These are phyloP conservation scores for Sphyrna mokarran DNA, from an alignment of 2,113 vertebrate species.

Conservation along the genomic window DNA sequence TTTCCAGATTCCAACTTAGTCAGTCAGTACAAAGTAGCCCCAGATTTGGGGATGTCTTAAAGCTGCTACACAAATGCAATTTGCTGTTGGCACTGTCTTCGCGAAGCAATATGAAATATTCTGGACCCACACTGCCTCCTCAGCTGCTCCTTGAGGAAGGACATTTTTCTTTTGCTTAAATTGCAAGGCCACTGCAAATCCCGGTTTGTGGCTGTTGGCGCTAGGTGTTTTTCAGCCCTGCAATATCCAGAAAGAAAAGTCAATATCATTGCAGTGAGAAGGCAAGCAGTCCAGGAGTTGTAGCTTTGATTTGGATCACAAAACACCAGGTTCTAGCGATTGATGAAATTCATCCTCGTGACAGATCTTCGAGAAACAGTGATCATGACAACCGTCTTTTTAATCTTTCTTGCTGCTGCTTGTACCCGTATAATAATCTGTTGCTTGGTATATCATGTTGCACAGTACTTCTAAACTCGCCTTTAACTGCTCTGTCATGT, in stretches of 20 bases:
- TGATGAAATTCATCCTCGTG: not conserved
- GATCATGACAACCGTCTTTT: not conserved
- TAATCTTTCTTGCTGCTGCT: not conserved
- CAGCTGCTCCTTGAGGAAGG: not conserved
- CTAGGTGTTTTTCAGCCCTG: not conserved
- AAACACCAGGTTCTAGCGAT: not conserved
- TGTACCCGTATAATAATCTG: no score
- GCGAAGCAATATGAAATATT: not conserved
- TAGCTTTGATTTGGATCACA: not conserved
- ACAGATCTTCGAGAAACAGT: not conserved
- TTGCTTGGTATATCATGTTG: no score
- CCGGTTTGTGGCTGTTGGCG: not conserved
- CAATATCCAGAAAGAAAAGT: not conserved
- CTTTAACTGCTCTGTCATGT: no score
- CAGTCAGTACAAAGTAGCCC: not conserved
- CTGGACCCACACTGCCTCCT: not conserved
- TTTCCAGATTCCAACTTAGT: not conserved
- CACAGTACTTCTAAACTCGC: no score
- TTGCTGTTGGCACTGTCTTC: not conserved
- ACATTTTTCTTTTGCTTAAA: not conserved
- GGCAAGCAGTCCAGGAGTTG: not conserved
- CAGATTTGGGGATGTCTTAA: not conserved
- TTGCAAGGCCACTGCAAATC: not conserved
- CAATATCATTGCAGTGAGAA: not conserved
- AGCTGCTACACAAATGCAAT: not conserved